Conservation (phyloP, 1,140 invertebrate genomes). For the Drosophila biarmipes region DNA sequence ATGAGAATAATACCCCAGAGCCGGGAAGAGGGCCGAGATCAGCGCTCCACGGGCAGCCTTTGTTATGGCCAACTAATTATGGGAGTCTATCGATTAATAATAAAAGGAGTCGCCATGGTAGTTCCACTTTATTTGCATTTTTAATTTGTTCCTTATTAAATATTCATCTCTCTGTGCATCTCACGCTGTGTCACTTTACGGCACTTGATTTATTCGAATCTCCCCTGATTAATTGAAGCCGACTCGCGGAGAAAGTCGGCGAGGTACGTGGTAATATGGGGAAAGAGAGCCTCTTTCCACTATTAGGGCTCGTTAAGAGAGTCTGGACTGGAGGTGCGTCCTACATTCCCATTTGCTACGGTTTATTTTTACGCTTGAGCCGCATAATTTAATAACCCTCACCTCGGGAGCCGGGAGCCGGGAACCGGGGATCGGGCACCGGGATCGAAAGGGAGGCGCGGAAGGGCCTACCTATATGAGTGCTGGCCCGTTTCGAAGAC, state of each 20-base stretch:
- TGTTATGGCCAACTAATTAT: constrained; percentile 74
- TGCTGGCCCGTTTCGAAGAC: constrained; percentile 59
- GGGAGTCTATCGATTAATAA: constrained; percentile 77
- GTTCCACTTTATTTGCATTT: constrained; percentile 82
- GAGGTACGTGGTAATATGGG: not conserved
- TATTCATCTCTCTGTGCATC: constrained; percentile 75
- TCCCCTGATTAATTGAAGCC: constrained; percentile 79
- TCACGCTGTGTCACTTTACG: constrained; percentile 81
- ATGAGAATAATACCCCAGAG: constrained; percentile 22
- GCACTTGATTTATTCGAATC: constrained; percentile 78
- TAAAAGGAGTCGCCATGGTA: constrained; percentile 66
- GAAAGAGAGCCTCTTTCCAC: constrained; percentile 16
- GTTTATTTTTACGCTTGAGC: constrained; percentile 79
- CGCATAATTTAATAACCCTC: constrained; percentile 78
- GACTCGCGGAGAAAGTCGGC: constrained; percentile 70
- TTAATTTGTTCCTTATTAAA: constrained; percentile 82
- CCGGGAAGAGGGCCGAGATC: not conserved
- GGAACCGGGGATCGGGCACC: too few species aligned
- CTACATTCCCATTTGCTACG: constrained; percentile 78
- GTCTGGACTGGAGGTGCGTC: constrained; percentile 36
- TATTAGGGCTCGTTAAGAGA: constrained; percentile 77
- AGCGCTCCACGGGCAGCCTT: constrained; percentile 36
- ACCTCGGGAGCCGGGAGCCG: not conserved
- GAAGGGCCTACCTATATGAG: constrained; percentile 29
- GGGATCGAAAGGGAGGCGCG: not conserved